phyloP scores from a whole-genome alignment of 92 coral and sea anemone genomes.

The Zoanthus sansibaricus region DNA sequence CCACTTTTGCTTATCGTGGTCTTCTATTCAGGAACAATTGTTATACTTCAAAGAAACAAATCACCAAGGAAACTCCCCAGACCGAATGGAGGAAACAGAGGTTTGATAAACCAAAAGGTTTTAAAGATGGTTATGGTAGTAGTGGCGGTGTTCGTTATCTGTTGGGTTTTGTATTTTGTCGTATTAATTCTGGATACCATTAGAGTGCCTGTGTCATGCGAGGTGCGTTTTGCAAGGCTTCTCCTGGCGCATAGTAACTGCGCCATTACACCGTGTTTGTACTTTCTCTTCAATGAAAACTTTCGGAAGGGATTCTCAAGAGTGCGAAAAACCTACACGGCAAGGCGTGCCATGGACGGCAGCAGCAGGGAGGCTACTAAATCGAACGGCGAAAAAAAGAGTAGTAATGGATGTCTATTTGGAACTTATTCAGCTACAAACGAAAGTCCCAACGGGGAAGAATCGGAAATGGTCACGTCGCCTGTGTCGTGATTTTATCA shows the following conservation, averaged over 20 bases:
- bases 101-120: conserved; percentile 41
- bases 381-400: not conserved
- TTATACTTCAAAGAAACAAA: conserved; percentile 31
- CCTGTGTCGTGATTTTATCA: not conserved
- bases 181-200: conserved; percentile 41
- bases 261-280: conserved; percentile 64
- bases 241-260: conserved; percentile 59
- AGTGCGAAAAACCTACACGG: conserved; percentile 2
- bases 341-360: not conserved
- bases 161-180: conserved; percentile 67
- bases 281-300: conserved; percentile 68
- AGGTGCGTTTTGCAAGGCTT: conserved; percentile 27
- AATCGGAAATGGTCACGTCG: not conserved
- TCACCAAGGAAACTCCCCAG: not conserved
- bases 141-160: conserved; percentile 56
- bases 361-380: not conserved
- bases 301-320: conserved; percentile 57
- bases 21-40: conserved; percentile 33
- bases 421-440: not conserved
- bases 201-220: conserved; percentile 31
- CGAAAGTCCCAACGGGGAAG: not conserved
- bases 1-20: conserved; percentile 4
- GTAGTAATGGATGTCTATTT: not conserved
- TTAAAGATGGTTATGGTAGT: conserved; percentile 65
- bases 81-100: not conserved